A percentile compares a stretch with the other conserved stretches of the same genome.
phyloP scores from a whole-genome alignment of 2,888 invertebrate genomes.

The Eupeodes latifasciatus region DNA sequence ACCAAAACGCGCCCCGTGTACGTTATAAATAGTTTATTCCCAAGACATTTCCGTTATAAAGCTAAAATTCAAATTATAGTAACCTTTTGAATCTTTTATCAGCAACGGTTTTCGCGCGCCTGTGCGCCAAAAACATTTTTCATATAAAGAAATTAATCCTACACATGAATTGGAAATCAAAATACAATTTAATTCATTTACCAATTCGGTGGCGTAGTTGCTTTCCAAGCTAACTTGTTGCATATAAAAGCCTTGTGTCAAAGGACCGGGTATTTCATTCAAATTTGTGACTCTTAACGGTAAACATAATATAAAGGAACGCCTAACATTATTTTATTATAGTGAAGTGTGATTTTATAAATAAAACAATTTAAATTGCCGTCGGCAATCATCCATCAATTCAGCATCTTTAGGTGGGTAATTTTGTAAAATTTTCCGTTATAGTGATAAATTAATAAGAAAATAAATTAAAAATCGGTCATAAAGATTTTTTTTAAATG shows the following conservation, averaged over 20 bases:
- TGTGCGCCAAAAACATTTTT: slow-evolving; percentile 32
- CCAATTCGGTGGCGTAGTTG: not conserved
- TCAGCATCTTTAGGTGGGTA: slow-evolving; percentile 50
- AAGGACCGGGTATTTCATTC: slow-evolving; percentile 51
- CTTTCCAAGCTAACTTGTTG: slow-evolving; percentile 64
- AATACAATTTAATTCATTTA: not conserved
- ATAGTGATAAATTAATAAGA: slow-evolving; percentile 9
- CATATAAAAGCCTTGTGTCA: slow-evolving; percentile 57
- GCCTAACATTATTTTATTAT: not conserved
- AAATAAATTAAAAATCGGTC: not conserved
- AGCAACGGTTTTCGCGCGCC: slow-evolving; percentile 55
- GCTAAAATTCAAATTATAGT: not conserved
- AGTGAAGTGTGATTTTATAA: slow-evolving; percentile 42
- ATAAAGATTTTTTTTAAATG: not conserved
- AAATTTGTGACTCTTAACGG: slow-evolving; percentile 49
- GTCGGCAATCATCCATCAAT: slow-evolving; percentile 43
- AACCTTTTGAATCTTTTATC: slow-evolving; percentile 41
- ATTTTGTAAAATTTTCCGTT: slow-evolving; percentile 21
- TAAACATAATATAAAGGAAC: slow-evolving; percentile 32
- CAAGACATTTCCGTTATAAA: slow-evolving; percentile 10
- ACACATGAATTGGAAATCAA: slow-evolving; percentile 30
- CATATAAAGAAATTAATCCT: slow-evolving; percentile 26
- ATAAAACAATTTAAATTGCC: slow-evolving; percentile 24
- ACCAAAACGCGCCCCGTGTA: no score
- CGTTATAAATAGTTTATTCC: not conserved